These are phyloP conservation scores for Neoniphon sammara DNA, from an alignment of 2,797 vertebrate species.

Conservation along the genomic window DNA sequence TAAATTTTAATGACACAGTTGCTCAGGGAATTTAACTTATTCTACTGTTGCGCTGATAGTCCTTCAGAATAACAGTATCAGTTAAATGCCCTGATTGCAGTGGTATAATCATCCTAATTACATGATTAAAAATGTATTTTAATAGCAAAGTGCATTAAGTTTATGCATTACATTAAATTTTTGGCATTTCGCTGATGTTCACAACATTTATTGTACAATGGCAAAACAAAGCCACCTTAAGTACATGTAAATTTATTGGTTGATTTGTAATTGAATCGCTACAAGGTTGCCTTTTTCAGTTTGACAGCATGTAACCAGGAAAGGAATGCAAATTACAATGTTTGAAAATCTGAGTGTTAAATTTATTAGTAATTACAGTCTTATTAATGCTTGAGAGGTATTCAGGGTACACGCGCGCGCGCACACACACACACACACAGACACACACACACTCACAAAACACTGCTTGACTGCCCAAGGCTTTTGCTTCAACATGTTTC, in stretches of 20 bases:
- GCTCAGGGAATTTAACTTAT: too few relatives aligned
- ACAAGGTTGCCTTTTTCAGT: not conserved
- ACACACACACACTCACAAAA: too few relatives aligned
- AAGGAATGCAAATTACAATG: conserved; percentile 23
- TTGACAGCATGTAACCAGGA: conserved; percentile 33
- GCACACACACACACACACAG: not conserved
- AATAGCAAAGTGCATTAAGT: not conserved
- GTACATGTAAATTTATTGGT: not conserved
- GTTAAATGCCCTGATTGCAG: not conserved
- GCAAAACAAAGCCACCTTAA: not conserved
- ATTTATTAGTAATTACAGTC: conserved; percentile 42
- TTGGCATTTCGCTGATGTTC: not conserved
- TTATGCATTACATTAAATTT: not conserved
- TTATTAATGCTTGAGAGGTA: conserved; percentile 23
- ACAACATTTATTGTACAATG: not conserved
- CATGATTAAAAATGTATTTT: not conserved
- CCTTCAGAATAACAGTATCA: not conserved
- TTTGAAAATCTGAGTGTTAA: conserved; percentile 8
- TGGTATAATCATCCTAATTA: not conserved
- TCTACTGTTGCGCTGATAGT: too few relatives aligned
- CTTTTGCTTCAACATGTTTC: not conserved
- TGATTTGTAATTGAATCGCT: not conserved
- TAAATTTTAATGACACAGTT: too few relatives aligned
- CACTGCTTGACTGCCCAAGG: not conserved
- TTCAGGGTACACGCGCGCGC: conserved; percentile 24